These are phyloP conservation scores for Panorpa germanica DNA, from an alignment of 2,888 invertebrate species.

Conservation along the genomic window DNA sequence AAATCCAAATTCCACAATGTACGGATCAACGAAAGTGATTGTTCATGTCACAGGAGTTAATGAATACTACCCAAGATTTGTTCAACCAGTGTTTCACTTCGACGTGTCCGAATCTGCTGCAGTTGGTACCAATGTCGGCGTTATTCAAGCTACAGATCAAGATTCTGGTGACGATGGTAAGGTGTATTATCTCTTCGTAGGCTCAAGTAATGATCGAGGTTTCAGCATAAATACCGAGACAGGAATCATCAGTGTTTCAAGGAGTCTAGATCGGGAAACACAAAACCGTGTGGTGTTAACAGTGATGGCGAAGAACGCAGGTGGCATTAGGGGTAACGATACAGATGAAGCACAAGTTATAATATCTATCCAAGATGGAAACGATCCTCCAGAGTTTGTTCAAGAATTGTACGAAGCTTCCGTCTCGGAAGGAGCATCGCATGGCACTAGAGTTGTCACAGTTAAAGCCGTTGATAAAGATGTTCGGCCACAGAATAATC, in stretches of 20 bases:
- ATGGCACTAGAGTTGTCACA: constrained; percentile 53
- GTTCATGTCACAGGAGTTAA: constrained; percentile 72
- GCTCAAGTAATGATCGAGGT: constrained; percentile 81
- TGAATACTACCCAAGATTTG: constrained; percentile 74
- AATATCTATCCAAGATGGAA: constrained; percentile 86
- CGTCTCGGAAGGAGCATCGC: constrained; percentile 58
- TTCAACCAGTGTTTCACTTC: constrained; percentile 79
- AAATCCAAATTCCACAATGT: constrained; percentile 73
- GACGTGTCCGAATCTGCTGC: constrained; percentile 85
- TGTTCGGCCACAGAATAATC: constrained; percentile 76
- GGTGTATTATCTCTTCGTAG: constrained; percentile 82
- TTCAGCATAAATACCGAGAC: constrained; percentile 71
- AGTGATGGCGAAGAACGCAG: constrained; percentile 86
- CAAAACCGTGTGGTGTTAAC: constrained; percentile 78
- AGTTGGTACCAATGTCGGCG: constrained; percentile 68
- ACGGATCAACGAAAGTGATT: constrained; percentile 47
- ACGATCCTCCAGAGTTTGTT: constrained; percentile 89
- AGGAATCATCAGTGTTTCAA: constrained; percentile 67
- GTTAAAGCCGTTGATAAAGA: constrained; percentile 86
- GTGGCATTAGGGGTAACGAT: constrained; percentile 85
- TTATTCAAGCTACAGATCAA: constrained; percentile 74
- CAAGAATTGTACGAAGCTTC: constrained; percentile 56
- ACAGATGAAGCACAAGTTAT: constrained; percentile 90
- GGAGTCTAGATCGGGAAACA: constrained; percentile 68
- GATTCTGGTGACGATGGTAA: constrained; percentile 75